Evolutionary conservation across 2,888 invertebrate genomes (phyloP).

Genomic region (Dione vanillae): DNA sequence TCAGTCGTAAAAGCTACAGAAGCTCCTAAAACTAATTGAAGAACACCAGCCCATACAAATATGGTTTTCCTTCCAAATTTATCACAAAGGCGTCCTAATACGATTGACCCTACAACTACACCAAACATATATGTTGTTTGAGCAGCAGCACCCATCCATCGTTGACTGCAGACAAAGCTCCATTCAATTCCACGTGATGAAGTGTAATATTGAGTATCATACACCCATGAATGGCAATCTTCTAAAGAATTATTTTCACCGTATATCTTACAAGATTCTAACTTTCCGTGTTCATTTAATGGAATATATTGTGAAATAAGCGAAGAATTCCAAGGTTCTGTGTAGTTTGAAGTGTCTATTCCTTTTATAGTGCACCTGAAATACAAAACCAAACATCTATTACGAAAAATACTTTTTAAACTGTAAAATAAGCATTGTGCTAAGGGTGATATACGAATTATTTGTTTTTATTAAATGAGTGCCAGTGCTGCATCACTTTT

Average conservation of each 20-base stretch:
- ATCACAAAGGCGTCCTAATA: conserved; percentile 91
- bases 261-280: conserved; percentile 87
- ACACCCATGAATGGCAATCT: conserved; percentile 86
- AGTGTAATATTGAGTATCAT: conserved; percentile 88
- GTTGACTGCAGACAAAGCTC: conserved; percentile 90
- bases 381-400: conserved; percentile 52
- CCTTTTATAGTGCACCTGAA: conserved; percentile 85
- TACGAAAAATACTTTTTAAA: not conserved
- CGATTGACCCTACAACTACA: conserved; percentile 91
- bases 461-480: conserved; percentile 20
- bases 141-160: conserved; percentile 93
- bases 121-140: conserved; percentile 93
- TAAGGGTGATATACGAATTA: not conserved
- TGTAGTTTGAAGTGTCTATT: conserved; percentile 80
- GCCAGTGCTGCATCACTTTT: conserved; percentile 8
- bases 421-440: conserved; percentile 1
- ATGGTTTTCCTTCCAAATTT: conserved; percentile 91
- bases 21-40: conserved; percentile 88
- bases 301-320: conserved; percentile 84
- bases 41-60: conserved; percentile 89
- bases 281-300: conserved; percentile 78
- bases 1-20: conserved; percentile 91
- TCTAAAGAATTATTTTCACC: conserved; percentile 67
- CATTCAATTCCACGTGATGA: conserved; percentile 92
- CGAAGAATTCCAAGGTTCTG: conserved; percentile 83